Evolutionary conservation across 2,888 invertebrate species (phyloP), one percentile per base, ranked within the genome.

Genomic region (Lasius fuliginosus): DNA sequence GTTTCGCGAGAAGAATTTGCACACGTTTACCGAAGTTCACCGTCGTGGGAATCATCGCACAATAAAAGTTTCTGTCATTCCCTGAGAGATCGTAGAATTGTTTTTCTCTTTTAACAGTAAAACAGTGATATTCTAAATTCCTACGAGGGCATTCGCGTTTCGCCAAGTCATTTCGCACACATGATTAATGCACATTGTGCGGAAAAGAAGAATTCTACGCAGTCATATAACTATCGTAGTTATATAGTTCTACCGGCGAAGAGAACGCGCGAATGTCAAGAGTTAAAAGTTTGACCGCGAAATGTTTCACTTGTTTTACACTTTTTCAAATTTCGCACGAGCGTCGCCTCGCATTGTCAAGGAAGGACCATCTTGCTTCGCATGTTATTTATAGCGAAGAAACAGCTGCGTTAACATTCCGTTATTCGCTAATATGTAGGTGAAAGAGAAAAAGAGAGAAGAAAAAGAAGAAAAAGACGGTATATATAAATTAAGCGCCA

Each of bases 371-470:
- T 56, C 42, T 36, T 36, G 46, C 49, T 12, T 36, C 65, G 12
- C 49, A 23, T 64, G 64, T 81, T 83, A 58, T 83, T 74, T 68
- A 73, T 49, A 73, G 76, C 73, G 18, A 23, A 23, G 62, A 60
- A 75, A 75, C 68, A 15, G 81, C 85, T 82, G 83, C 74, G 81
- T 76, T 18, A 85, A 88, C 76, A 67, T 87, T 77, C 89, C 89
- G 87, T 89, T 85, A 89, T 67, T 33, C 46, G 60, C 36, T 60
- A n/a, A 76, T 81, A 64, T 82, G 15, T 42, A 36, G 18, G 27
- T 27, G 40, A 56, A 30, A 3, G n/a, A 5, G 27, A 73, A 36
- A 15, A n/a, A 36, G 15, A 40, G 40, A 74, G n/a, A 65, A 42
- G 68, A 40, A 15, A 23, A 36, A 11, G 33, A 40, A 71, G 8